These are phyloP conservation scores for Acanthosepion pharaonis DNA, from an alignment of 2,888 invertebrate species.

Conservation along the genomic window DNA sequence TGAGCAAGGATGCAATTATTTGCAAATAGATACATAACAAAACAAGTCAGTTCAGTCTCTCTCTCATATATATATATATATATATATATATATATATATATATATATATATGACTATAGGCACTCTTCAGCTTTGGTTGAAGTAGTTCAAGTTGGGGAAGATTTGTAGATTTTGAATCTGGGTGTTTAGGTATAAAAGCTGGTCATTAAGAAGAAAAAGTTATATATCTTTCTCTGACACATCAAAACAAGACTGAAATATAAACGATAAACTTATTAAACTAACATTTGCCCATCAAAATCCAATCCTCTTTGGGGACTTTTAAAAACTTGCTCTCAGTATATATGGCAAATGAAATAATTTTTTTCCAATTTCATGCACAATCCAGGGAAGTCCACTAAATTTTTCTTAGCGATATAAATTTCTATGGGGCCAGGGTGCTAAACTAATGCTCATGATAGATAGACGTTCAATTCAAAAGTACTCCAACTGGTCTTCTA, in stretches of 20 bases:
- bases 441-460: no score
- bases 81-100: slow-evolving; percentile 20
- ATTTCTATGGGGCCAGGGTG: no score
- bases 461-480: no score
- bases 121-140: neutral
- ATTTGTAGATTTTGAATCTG: neutral
- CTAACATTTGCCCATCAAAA: neutral
- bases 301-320: neutral
- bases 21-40: neutral
- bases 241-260: neutral
- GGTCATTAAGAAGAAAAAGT: neutral
- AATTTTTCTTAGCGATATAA: no score
- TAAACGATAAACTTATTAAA: neutral
- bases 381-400: no score
- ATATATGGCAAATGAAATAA: no score
- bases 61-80: neutral
- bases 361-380: no score
- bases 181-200: neutral
- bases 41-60: neutral
- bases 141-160: neutral
- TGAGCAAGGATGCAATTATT: neutral
- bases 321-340: neutral
- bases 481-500: no score
- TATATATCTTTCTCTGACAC: neutral
- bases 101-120: neutral